Percentiles rank a stretch among this genome's conserved stretches.
Evolutionary conservation across 1,140 invertebrate genomes (phyloP).

Genomic region (Leptinotarsa defecta): DNA sequence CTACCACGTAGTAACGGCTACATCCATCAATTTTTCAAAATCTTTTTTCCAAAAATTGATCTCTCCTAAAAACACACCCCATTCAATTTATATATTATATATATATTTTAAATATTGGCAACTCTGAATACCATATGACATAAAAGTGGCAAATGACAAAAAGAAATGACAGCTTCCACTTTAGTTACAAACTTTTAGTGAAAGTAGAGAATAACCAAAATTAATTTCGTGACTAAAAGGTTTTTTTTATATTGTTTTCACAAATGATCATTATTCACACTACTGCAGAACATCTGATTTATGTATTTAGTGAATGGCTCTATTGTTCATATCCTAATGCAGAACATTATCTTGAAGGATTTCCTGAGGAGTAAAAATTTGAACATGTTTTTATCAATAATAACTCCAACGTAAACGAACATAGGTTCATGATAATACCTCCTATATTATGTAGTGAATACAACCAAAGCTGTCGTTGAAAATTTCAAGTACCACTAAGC

Average conservation of each 20-base stretch:
- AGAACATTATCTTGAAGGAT: constrained; percentile 22
- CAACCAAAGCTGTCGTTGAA: constrained; percentile 25
- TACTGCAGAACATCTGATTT: background rate
- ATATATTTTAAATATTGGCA: background rate
- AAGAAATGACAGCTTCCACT: too few species aligned
- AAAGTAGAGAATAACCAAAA: background rate
- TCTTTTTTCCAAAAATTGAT: too few species aligned
- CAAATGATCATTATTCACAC: background rate
- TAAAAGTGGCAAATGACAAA: background rate
- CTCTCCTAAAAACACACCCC: too few species aligned
- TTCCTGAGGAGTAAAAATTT: constrained; percentile 30
- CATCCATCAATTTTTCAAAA: too few species aligned
- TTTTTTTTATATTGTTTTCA: background rate
- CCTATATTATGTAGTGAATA: constrained; percentile 30
- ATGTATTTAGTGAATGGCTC: constrained; percentile 12
- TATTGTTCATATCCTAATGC: constrained; percentile 31
- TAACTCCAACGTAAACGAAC: constrained; percentile 45
- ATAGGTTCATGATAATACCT: constrained; percentile 8
- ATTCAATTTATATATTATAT: too few species aligned
- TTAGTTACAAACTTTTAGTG: background rate
- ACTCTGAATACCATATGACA: background rate
- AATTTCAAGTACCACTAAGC: constrained; percentile 21
- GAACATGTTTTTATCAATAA: constrained; percentile 44
- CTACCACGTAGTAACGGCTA: too few species aligned
- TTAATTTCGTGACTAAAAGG: background rate